These are phyloP conservation scores for Pterocles orientalis DNA, from an alignment of 2,113 vertebrate species.

Conservation along the genomic window DNA sequence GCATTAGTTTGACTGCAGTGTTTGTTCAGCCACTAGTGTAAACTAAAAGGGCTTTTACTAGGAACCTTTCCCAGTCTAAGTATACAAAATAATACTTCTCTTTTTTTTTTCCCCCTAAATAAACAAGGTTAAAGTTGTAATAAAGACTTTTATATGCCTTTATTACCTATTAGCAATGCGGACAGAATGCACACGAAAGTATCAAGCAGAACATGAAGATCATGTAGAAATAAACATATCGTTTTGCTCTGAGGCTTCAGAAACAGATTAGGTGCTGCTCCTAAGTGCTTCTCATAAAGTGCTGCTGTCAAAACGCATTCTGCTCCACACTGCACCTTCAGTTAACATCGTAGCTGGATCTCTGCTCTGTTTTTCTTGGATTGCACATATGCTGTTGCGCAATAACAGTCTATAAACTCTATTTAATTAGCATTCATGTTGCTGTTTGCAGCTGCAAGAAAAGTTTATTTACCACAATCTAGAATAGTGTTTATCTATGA, in stretches of 20 bases:
- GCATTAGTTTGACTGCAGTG: not conserved
- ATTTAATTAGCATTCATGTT: not conserved
- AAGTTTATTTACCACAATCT: not conserved
- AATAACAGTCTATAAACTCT: not conserved
- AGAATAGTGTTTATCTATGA: not conserved
- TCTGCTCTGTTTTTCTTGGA: not conserved
- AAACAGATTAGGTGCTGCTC: not conserved
- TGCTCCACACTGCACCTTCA: not conserved
- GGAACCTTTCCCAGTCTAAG: not conserved
- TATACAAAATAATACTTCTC: not conserved
- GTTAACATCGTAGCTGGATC: accelerated
- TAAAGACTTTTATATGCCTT: not conserved
- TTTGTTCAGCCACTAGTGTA: not conserved
- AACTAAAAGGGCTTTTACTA: not conserved
- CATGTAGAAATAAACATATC: not conserved
- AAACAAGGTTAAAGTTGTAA: not conserved
- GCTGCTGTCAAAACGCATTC: not conserved
- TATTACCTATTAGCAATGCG: not conserved
- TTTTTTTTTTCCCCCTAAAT: not conserved
- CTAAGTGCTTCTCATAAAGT: not conserved
- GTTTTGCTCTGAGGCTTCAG: not conserved
- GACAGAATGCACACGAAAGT: not conserved
- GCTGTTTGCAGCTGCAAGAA: not conserved
- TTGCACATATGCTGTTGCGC: not conserved
- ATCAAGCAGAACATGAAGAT: not conserved